Percentiles rank a stretch among this genome's conserved stretches.
Conservation (phyloP, 2,113 vertebrate genomes). For the Tragelaphus strepsiceros region DNA sequence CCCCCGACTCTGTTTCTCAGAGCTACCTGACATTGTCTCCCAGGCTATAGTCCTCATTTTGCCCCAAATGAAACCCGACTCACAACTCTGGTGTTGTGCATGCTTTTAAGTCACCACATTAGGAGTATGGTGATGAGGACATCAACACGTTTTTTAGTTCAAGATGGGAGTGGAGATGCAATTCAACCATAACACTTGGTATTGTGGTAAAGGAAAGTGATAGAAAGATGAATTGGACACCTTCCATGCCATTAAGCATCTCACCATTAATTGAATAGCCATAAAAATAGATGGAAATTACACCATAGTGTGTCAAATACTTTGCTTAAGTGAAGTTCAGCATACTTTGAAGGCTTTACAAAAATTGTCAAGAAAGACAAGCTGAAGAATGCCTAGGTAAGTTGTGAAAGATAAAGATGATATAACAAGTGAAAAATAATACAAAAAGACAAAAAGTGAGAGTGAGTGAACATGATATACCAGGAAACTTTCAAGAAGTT, state of each 20-base stretch:
- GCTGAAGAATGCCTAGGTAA: not conserved
- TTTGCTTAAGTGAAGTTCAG: not conserved
- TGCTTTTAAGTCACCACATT: not conserved
- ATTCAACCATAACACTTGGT: not conserved
- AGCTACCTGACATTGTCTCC: not conserved
- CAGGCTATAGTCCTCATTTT: not conserved
- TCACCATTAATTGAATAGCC: not conserved
- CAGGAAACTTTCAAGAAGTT: not conserved
- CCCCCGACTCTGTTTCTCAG: not conserved
- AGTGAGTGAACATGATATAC: not conserved
- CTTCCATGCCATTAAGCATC: not conserved
- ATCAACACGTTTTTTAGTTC: not conserved
- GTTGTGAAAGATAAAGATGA: not conserved
- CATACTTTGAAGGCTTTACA: not conserved
- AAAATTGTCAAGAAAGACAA: not conserved
- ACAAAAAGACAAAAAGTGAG: not conserved
- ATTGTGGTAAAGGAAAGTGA: not conserved
- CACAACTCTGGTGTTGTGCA: not conserved
- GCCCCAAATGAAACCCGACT: not conserved
- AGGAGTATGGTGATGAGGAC: not conserved
- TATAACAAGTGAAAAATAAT: not conserved
- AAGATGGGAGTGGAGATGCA: too few species aligned
- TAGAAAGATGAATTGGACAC: not conserved
- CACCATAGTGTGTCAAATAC: not conserved
- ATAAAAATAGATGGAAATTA: not conserved